These are phyloP conservation scores for Alloscopus bannaensis DNA, from an alignment of 2,888 invertebrate genomes.

Conservation along the genomic window DNA sequence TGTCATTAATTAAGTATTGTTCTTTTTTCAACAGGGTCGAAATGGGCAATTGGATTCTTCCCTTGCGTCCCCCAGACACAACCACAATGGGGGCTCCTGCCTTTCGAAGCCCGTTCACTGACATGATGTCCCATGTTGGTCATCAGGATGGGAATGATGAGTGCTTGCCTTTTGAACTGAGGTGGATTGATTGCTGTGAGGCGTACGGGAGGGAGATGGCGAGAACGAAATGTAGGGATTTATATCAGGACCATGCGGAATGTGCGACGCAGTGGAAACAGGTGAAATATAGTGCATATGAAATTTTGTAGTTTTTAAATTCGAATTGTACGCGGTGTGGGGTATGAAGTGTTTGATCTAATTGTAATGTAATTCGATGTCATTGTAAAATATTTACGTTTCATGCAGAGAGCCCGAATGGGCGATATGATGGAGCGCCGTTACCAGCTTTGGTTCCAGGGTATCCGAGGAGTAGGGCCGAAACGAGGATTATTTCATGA, in stretches of 20 bases:
- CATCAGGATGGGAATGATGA: constrained; percentile 80
- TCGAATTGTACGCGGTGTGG: neutral
- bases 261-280: constrained; percentile 82
- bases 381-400: too few species aligned
- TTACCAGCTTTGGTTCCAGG: constrained; percentile 59
- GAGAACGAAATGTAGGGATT: constrained; percentile 78
- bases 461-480: constrained; percentile 57
- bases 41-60: constrained; percentile 10
- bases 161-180: constrained; percentile 83
- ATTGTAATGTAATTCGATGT: too few species aligned
- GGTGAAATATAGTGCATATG: too few species aligned
- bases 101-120: constrained; percentile 83
- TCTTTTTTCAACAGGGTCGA: too few species aligned
- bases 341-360: too few species aligned
- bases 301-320: neutral
- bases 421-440: constrained; percentile 63
- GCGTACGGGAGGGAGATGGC: constrained; percentile 86
- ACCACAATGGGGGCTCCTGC: constrained; percentile 77
- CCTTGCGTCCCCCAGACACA: constrained; percentile 52
- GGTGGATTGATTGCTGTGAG: constrained; percentile 86
- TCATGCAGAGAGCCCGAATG: constrained; percentile 47
- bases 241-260: constrained; percentile 84
- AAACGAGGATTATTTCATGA: constrained; percentile 26
- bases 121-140: constrained; percentile 80
- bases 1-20: too few species aligned